These are phyloP conservation scores for Semotilus atromaculatus DNA, from an alignment of 2,797 vertebrate genomes.

Conservation along the genomic window DNA sequence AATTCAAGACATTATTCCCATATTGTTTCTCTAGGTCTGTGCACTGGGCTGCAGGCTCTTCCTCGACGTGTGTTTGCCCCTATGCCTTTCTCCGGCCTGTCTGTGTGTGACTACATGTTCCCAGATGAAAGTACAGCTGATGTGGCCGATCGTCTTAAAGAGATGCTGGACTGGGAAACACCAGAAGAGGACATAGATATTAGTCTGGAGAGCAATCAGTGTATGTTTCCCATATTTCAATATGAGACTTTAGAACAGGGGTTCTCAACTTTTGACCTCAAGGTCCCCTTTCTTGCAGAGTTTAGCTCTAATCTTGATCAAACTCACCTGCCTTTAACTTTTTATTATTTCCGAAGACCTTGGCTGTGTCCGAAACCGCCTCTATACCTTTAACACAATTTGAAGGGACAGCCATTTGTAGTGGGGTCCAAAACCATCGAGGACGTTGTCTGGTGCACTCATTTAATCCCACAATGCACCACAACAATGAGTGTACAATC, in stretches of 20 bases:
- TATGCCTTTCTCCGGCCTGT: slow-evolving; percentile 75
- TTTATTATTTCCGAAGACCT: not conserved
- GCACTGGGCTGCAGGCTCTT: slow-evolving; percentile 69
- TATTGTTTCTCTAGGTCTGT: slow-evolving; percentile 39
- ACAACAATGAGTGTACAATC: not conserved
- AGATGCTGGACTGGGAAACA: slow-evolving; percentile 86
- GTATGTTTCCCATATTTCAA: slow-evolving; percentile 61
- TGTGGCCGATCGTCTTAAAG: slow-evolving; percentile 84
- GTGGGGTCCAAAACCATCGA: not conserved
- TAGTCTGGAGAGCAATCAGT: slow-evolving; percentile 78
- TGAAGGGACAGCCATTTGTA: not conserved
- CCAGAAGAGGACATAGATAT: slow-evolving; percentile 79
- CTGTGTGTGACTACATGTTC: slow-evolving; percentile 92
- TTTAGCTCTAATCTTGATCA: not conserved
- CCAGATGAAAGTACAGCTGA: slow-evolving; percentile 83
- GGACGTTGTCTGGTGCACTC: not conserved
- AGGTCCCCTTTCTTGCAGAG: not conserved
- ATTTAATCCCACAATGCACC: not conserved
- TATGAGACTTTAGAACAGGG: not conserved
- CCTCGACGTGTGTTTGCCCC: slow-evolving; percentile 88
- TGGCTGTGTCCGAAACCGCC: not conserved
- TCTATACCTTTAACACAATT: not conserved
- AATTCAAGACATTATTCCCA: not conserved
- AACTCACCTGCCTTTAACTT: not conserved
- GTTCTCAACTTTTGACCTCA: not conserved